Base-by-base conservation (phyloP, 2,797 vertebrate species). In the Triplophysa yarkandensis region DNA sequence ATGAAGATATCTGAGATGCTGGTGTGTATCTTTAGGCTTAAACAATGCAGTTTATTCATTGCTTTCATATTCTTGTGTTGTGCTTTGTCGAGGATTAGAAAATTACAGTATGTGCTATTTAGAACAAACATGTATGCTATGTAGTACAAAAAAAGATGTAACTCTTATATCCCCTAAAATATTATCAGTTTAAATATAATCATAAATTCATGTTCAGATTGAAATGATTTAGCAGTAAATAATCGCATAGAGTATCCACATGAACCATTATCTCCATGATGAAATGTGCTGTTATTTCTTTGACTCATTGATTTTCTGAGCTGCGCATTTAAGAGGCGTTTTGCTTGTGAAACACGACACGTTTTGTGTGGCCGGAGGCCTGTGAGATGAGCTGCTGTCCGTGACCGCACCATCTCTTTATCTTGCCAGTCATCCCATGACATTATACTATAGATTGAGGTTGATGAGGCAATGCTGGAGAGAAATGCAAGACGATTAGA, bases 401-500 rank as follows among this genome's bases (percentile, higher is more conserved):
- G 67, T 72, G 78, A 61, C 27, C 10, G 23, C 16, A 27, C 14
- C 3, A 30, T 75, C 82, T 44, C 25, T 44, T 84, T 83, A 21
- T 73, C 64, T 72, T 55, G 16, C 7, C 36, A 10, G 9, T 76
- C 77, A 71, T 76, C 64, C 43, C 44, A 16, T 63, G 67, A 75
- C 71, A 77, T 74, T 77, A 74, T 64, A 46, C 74, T 79, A 60
- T 74, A 60, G 77, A 80, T 77, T 74, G 71, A 44, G 74, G 25
- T 79, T 82, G 71, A 82, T 82, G 80, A 71, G 76, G 74, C 63
- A 34, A 74, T 70, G 25, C 62, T 58, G 39, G 69, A 77, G 75
- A 41, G 74, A 62, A 74, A 66, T 70, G 19, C 39, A 25, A 27
- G 25, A 1, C 44, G 68, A 71, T 52, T 27, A 0, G 39, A 50